phyloP scores from a whole-genome alignment of 2,888 invertebrate genomes.

The Drosophila gaucha region DNA sequence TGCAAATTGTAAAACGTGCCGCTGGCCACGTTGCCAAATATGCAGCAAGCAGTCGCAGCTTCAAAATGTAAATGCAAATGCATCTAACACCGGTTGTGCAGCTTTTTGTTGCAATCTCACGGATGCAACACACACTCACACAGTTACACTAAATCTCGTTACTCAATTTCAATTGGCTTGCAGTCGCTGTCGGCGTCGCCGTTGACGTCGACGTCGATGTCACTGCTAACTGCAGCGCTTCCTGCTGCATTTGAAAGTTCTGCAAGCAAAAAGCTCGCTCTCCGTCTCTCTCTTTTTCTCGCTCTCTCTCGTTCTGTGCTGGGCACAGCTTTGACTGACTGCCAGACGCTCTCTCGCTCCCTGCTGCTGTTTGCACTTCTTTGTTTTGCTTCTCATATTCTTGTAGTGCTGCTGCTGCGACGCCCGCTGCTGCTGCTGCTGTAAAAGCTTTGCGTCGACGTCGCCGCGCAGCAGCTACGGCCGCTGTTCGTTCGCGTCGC shows the following conservation, averaged over 20 bases:
- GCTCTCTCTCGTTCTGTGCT: slow-evolving; percentile 12
- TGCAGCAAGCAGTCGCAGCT: slow-evolving; percentile 44
- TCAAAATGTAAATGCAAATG: slow-evolving; percentile 79
- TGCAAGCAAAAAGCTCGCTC: slow-evolving; percentile 47
- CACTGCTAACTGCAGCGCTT: slow-evolving; percentile 48
- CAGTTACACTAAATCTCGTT: slow-evolving; percentile 68
- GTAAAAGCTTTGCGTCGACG: slow-evolving; percentile 75
- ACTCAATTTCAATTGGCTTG: slow-evolving; percentile 79
- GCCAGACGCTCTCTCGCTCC: slow-evolving; percentile 14
- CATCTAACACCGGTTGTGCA: slow-evolving; percentile 79
- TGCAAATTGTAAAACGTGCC: slow-evolving; percentile 71
- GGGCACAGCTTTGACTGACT: slow-evolving; percentile 27
- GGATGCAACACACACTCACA: slow-evolving; percentile 50
- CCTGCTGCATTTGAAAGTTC: slow-evolving; percentile 69
- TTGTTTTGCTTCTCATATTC: slow-evolving; percentile 79
- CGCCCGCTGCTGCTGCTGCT: slow-evolving; percentile 36
- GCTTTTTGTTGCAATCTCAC: slow-evolving; percentile 68
- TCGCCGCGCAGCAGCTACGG: slow-evolving; percentile 42
- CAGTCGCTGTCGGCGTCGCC: slow-evolving; percentile 32
- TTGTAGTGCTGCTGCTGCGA: slow-evolving; percentile 44
- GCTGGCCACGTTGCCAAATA: slow-evolving; percentile 65
- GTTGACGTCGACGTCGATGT: slow-evolving; percentile 11
- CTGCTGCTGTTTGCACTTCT: slow-evolving; percentile 72
- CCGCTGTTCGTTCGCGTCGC: slow-evolving; percentile 68
- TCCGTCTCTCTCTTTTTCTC: slow-evolving; percentile 11